Evolutionary conservation across 2,113 vertebrate species (phyloP).

Genomic region (Vidua macroura): DNA sequence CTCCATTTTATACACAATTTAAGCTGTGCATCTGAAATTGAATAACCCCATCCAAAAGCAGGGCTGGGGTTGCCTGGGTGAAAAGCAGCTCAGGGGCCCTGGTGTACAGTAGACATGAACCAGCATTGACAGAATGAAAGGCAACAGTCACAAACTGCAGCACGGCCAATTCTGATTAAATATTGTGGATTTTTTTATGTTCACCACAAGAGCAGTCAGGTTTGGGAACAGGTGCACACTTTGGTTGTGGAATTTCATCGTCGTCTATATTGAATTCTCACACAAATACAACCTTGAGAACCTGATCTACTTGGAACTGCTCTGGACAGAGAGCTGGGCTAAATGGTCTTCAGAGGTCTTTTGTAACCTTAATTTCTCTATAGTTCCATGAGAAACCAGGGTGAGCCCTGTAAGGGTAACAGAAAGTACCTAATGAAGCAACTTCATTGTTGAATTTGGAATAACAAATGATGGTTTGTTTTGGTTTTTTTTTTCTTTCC

Average conservation of each 20-base stretch:
- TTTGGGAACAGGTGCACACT: background rate
- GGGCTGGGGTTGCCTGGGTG: background rate
- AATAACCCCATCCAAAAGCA: background rate
- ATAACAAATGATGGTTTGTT: rapidly evolving
- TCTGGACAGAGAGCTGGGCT: background rate
- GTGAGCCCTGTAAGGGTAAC: background rate
- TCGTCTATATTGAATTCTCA: background rate
- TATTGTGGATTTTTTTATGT: background rate
- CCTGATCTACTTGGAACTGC: background rate
- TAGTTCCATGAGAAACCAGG: background rate
- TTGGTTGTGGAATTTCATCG: background rate
- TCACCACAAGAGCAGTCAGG: background rate
- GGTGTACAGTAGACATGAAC: background rate
- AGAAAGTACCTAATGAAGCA: background rate
- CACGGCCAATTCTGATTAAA: background rate
- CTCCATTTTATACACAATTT: background rate
- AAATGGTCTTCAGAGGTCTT: background rate
- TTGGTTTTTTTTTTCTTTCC: background rate
- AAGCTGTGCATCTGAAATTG: background rate
- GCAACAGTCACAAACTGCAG: background rate
- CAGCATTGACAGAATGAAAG: background rate
- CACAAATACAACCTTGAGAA: background rate
- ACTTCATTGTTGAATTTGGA: background rate
- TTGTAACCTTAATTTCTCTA: background rate
- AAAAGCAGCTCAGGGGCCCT: background rate